Conservation (phyloP, 2,888 invertebrate genomes). For the Oeneis ivallda region DNA sequence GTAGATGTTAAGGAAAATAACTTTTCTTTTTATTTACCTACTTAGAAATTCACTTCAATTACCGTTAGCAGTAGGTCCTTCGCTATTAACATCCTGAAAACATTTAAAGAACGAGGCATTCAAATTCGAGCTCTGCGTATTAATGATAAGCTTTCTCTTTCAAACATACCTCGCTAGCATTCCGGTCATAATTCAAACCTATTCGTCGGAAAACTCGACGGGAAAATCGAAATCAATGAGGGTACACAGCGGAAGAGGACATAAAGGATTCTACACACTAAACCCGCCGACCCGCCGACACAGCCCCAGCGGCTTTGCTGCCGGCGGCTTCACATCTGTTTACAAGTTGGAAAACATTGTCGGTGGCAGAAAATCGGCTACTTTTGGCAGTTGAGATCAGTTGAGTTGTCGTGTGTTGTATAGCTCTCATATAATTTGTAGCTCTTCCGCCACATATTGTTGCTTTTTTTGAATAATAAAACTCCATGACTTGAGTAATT, state of each 20-base stretch:
- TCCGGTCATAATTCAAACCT: conserved; percentile 23
- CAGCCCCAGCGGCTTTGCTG: too few relatives aligned
- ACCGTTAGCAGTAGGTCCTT: neutral
- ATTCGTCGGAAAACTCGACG: conserved; percentile 19
- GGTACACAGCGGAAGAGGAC: conserved; percentile 18
- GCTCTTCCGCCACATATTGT: too few relatives aligned
- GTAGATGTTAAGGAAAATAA: neutral
- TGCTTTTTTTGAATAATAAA: too few relatives aligned
- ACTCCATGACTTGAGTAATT: too few relatives aligned
- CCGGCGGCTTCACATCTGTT: too few relatives aligned
- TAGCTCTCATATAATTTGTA: too few relatives aligned
- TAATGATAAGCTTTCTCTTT: conserved; percentile 12
- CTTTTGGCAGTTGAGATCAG: too few relatives aligned
- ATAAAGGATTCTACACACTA: neutral
- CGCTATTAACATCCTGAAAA: conserved; percentile 2
- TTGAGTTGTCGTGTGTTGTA: too few relatives aligned
- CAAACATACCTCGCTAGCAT: neutral
- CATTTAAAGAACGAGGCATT: neutral
- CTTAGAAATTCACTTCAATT: conserved; percentile 1
- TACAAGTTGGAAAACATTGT: too few relatives aligned
- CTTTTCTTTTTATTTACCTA: neutral
- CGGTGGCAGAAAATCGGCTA: too few relatives aligned
- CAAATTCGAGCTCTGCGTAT: conserved; percentile 10
- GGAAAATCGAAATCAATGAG: conserved; percentile 26
- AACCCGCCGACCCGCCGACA: too few relatives aligned